Base-by-base conservation (phyloP, 2,113 vertebrate genomes). In the Perccottus glenii region DNA sequence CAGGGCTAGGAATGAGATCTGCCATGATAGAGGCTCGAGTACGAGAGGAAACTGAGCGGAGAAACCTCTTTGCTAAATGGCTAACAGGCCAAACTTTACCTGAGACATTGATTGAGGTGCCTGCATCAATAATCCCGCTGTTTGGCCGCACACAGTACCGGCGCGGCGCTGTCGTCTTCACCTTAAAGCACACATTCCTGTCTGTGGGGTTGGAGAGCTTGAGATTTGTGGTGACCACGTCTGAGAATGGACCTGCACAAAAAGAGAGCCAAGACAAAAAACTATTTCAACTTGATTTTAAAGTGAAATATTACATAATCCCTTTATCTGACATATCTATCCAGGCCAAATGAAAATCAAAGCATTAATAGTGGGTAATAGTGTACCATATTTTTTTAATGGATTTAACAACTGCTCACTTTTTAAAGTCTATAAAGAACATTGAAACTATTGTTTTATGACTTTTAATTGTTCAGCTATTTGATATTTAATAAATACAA, bases 61-160 rank as follows among this genome's bases (percentile, higher is more conserved):
- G 40, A 4, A 11, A 52, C 1, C 1, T 49, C 32, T 47, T 11
- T 48, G 15, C 73, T 49, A 44, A 45, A 33, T 35, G 11, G 51
- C 27, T 35, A 53, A 53, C 36, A 45, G 16, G 19, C 48, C 8
- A 9, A 14, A 58, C 11, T 48, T 80, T 93, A 99, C 98, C 98
- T 70, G 97, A 99, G 42, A 99, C 96, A 70, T 98, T 96, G 89
- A 99, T 95, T 43, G 96, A 98, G 80, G 96, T 95, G 74, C 96
- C 96, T 2, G 95, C 95, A 72, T 98, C 97, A 1, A 99, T 96
- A 91, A 98, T 94, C 74, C 98, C 98, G 48, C 96, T 99, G 94
- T 99, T 99, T 79, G 98, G 98, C 82, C 98, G 93, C 81, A 99
- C 98, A 47, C 98, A 99, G 90, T 99, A 99, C 80, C 98, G 94